These are phyloP conservation scores for Poecilia velifera DNA, from an alignment of 2,797 vertebrate species.

Conservation along the genomic window DNA sequence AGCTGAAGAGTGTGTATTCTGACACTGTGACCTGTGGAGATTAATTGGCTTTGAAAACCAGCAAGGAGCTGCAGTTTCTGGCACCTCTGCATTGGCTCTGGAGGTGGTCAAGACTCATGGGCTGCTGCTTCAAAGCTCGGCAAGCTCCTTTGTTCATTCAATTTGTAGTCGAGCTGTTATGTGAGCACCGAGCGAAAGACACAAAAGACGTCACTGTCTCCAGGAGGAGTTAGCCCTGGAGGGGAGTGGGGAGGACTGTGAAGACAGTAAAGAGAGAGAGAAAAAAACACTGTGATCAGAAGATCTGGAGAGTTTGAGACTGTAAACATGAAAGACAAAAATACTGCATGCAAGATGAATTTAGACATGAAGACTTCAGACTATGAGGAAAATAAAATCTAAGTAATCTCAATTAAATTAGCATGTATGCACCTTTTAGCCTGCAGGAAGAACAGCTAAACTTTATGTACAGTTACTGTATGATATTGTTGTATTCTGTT, in stretches of 20 bases:
- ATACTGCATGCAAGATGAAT: conserved; percentile 13
- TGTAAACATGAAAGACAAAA: conserved; percentile 29
- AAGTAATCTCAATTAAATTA: background rate
- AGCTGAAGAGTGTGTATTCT: background rate
- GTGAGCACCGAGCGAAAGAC: conserved; percentile 41
- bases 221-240: conserved; percentile 12
- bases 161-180: conserved; percentile 42
- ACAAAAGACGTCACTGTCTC: conserved; percentile 31
- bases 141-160: conserved; percentile 42
- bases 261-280: conserved; percentile 1
- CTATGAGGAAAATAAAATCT: background rate
- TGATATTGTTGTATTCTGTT: background rate
- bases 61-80: conserved; percentile 1
- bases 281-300: conserved; percentile 2
- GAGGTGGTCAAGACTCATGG: conserved; percentile 9
- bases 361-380: conserved; percentile 15
- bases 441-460: conserved; percentile 3
- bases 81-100: conserved; percentile 4
- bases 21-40: background rate
- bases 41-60: background rate
- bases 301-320: conserved; percentile 23
- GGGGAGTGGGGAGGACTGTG: conserved; percentile 9
- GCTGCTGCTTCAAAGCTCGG: conserved; percentile 18
- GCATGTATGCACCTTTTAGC: conserved; percentile 10
- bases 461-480: background rate